Evolutionary conservation across 2,113 vertebrate species (phyloP).

Genomic region (Pholis gunnellus): DNA sequence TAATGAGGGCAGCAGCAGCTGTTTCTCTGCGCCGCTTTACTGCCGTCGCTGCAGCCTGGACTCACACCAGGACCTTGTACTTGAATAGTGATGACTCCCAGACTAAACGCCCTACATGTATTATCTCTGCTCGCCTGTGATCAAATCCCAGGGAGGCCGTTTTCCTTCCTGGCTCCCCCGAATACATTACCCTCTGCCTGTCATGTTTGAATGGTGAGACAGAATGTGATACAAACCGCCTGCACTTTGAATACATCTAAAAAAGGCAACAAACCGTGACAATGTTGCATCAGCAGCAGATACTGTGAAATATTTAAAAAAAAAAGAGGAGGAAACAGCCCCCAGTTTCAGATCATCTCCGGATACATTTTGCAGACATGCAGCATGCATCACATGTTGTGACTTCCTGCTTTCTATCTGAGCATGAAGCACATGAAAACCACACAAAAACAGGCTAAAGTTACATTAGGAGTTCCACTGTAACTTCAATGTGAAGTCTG

Average conservation of each 20-base stretch:
- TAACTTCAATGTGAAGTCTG: background rate
- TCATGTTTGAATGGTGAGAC: slow-evolving; percentile 49
- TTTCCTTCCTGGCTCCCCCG: slow-evolving; percentile 52
- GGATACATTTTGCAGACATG: slow-evolving; percentile 20
- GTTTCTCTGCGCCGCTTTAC: slow-evolving; percentile 9
- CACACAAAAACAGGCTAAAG: slow-evolving; percentile 6
- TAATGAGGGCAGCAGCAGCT: slow-evolving; percentile 11
- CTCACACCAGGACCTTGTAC: slow-evolving; percentile 51
- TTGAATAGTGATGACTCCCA: slow-evolving; percentile 56
- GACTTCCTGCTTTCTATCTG: slow-evolving; percentile 11
- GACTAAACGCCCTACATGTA: slow-evolving; percentile 41
- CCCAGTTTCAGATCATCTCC: slow-evolving; percentile 9
- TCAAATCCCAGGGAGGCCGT: slow-evolving; percentile 57
- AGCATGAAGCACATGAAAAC: slow-evolving; percentile 32
- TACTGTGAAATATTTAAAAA: slow-evolving; percentile 5
- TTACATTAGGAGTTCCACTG: slow-evolving; percentile 15
- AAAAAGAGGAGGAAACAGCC: background rate
- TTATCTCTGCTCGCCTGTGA: slow-evolving; percentile 54
- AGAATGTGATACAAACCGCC: slow-evolving; percentile 49
- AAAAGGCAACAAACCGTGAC: slow-evolving; percentile 58
- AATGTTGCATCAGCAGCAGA: slow-evolving; percentile 39
- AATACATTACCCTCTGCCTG: slow-evolving; percentile 62
- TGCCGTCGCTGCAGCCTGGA: slow-evolving; percentile 21
- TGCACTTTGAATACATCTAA: slow-evolving; percentile 49
- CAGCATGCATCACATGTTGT: slow-evolving; percentile 26